These are phyloP conservation scores for Oreochromis spilurus DNA, from an alignment of 2,113 vertebrate genomes.

Conservation along the genomic window DNA sequence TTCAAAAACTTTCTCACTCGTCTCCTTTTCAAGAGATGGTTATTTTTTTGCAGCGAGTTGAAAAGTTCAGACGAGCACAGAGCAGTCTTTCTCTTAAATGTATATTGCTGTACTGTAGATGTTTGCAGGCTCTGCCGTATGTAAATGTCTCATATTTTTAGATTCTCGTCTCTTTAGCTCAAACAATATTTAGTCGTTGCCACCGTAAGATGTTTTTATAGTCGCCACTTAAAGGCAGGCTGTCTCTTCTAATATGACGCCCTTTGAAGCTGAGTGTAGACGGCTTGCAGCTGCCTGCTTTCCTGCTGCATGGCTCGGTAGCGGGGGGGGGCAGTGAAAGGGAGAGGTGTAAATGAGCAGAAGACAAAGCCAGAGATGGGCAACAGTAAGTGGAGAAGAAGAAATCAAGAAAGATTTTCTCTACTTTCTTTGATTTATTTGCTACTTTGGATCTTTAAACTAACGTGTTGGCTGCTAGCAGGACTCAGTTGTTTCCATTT, in stretches of 20 bases:
- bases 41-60: neutral
- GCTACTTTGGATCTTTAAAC: neutral
- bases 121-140: neutral
- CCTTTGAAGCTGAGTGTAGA: constrained; percentile 2
- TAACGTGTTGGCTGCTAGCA: neutral
- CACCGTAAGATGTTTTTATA: constrained; percentile 35
- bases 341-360: neutral
- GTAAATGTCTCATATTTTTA: constrained; percentile 28
- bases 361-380: neutral
- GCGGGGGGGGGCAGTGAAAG: neutral
- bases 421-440: neutral
- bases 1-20: neutral
- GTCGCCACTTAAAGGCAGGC: neutral
- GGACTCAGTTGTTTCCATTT: neutral
- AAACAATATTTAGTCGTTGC: neutral
- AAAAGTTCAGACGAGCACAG: neutral
- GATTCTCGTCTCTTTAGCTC: neutral
- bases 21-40: neutral
- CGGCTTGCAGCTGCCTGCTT: neutral
- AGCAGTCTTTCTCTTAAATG: neutral
- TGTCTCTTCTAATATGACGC: neutral
- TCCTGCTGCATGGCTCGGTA: neutral
- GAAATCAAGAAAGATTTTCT: neutral
- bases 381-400: neutral
- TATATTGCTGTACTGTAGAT: neutral